A percentile compares a stretch with the other conserved stretches of the same genome.
Conservation (phyloP, 1,140 invertebrate species). For the Drosophila erecta region DNA sequence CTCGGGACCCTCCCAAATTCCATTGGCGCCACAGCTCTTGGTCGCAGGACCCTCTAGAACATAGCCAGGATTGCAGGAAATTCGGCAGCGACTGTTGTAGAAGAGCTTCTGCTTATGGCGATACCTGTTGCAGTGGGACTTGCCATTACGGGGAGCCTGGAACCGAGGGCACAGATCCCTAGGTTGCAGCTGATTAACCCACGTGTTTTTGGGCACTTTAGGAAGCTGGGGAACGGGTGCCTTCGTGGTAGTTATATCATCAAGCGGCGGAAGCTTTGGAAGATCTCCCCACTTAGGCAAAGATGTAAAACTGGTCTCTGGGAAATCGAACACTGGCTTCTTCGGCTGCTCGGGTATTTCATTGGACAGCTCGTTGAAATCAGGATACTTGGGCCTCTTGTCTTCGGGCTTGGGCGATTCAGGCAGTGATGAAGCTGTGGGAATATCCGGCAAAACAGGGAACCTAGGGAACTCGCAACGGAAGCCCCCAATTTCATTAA, state of each 20-base stretch:
- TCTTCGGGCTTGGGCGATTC: constrained; percentile 57
- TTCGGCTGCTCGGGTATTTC: constrained; percentile 6
- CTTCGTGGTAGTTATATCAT: neutral
- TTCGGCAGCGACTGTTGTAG: constrained; percentile 86
- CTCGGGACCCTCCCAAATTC: constrained; percentile 86
- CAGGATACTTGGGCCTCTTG: constrained; percentile 85
- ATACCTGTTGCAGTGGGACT: constrained; percentile 83
- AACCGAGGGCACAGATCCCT: constrained; percentile 77
- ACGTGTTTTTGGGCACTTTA: constrained; percentile 80
- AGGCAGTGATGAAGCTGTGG: neutral
- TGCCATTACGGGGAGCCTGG: constrained; percentile 79
- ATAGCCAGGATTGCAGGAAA: constrained; percentile 86
- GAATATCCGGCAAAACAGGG: constrained; percentile 14
- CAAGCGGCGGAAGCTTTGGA: neutral
- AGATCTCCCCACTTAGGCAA: neutral
- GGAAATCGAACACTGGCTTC: constrained; percentile 85
- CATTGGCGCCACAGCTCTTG: constrained; percentile 85
- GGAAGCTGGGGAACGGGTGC: constrained; percentile 85
- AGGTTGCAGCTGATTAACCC: constrained; percentile 7
- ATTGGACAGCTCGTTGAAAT: constrained; percentile 1
- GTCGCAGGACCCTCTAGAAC: constrained; percentile 85
- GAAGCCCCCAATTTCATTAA: constrained; percentile 94
- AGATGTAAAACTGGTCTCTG: neutral
- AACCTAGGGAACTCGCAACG: constrained; percentile 86
- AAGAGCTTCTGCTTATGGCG: constrained; percentile 70